Evolutionary conservation across 37 sponge, comb jelly and placozoan genomes (phyloP).

Genomic region (Spongilla lacustris): DNA sequence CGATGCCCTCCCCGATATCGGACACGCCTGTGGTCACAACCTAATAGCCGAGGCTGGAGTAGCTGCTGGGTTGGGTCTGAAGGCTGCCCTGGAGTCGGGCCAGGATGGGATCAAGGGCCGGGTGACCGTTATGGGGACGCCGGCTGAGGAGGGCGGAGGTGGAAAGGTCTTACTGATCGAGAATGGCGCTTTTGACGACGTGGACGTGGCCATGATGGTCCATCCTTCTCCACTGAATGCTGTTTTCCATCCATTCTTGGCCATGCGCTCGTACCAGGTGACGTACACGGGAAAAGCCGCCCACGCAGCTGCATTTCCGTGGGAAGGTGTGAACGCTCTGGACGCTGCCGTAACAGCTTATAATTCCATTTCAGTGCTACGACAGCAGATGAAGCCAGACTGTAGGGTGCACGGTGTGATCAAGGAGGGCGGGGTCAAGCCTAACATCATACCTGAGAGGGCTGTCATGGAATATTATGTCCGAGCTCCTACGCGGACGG

Average conservation of each 20-base stretch:
- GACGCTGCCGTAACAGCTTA: slow-evolving; percentile 92
- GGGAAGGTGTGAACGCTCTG: slow-evolving; percentile 87
- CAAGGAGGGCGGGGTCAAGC: slow-evolving; percentile 72
- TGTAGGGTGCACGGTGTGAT: slow-evolving; percentile 80
- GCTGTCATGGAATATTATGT: slow-evolving; percentile 59
- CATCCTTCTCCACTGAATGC: slow-evolving; percentile 63
- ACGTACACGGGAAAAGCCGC: slow-evolving; percentile 77
- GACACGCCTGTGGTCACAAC: slow-evolving; percentile 93
- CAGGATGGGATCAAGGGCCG: slow-evolving; percentile 26
- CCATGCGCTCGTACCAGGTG: slow-evolving; percentile 17
- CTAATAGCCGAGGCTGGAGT: slow-evolving; percentile 86
- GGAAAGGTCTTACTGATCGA: slow-evolving; percentile 80
- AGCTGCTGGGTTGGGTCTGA: slow-evolving; percentile 81
- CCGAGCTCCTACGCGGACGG: slow-evolving; percentile 45
- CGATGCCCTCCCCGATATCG: slow-evolving; percentile 90
- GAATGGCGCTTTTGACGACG: slow-evolving; percentile 58
- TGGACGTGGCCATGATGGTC: slow-evolving; percentile 88
- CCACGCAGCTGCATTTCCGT: slow-evolving; percentile 85
- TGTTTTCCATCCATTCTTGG: slow-evolving; percentile 2
- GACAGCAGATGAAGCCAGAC: slow-evolving; percentile 86
- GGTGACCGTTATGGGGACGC: slow-evolving; percentile 82
- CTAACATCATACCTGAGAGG: slow-evolving; percentile 77
- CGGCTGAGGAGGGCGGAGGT: slow-evolving; percentile 86
- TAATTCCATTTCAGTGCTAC: slow-evolving; percentile 71
- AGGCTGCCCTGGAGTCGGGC: slow-evolving; percentile 55